Conservation (phyloP, 2,113 vertebrate species). For the Noturus placidus region DNA sequence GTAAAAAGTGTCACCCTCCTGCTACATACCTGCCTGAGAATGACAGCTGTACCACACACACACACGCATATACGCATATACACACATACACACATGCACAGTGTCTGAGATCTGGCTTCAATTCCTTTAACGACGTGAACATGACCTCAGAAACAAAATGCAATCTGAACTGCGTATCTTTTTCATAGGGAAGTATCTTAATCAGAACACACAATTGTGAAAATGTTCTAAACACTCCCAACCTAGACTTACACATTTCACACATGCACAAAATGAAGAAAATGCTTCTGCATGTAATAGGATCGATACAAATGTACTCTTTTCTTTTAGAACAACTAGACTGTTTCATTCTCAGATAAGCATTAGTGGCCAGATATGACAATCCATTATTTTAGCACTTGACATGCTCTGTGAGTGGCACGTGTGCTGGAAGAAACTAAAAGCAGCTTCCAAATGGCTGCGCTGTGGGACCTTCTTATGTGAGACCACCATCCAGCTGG, state of each 20-base stretch:
- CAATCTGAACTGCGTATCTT: background rate
- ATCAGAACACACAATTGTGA: slow-evolving; percentile 31
- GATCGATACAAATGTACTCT: slow-evolving; percentile 38
- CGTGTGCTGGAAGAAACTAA: slow-evolving; percentile 56
- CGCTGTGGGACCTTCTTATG: slow-evolving; percentile 60
- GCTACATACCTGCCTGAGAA: slow-evolving; percentile 63
- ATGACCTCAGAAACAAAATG: background rate
- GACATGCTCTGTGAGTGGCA: slow-evolving; percentile 59
- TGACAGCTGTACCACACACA: slow-evolving; percentile 60
- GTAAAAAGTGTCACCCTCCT: slow-evolving; percentile 45
- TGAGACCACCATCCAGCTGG: slow-evolving; percentile 62
- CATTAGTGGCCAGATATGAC: slow-evolving; percentile 61
- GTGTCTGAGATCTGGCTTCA: background rate
- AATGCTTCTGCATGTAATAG: slow-evolving; percentile 36
- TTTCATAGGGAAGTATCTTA: background rate
- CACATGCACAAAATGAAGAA: background rate
- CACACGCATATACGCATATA: slow-evolving; percentile 13
- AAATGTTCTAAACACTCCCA: slow-evolving; percentile 52
- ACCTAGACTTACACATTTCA: slow-evolving; percentile 11
- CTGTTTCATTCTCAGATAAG: slow-evolving; percentile 61
- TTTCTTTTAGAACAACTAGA: slow-evolving; percentile 55
- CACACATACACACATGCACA: slow-evolving; percentile 15
- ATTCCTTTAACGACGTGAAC: background rate
- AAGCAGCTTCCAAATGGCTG: slow-evolving; percentile 55
- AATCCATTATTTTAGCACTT: slow-evolving; percentile 61